Evolutionary conservation across 1,140 invertebrate genomes (phyloP).

Genomic region (Cydia strobilella): DNA sequence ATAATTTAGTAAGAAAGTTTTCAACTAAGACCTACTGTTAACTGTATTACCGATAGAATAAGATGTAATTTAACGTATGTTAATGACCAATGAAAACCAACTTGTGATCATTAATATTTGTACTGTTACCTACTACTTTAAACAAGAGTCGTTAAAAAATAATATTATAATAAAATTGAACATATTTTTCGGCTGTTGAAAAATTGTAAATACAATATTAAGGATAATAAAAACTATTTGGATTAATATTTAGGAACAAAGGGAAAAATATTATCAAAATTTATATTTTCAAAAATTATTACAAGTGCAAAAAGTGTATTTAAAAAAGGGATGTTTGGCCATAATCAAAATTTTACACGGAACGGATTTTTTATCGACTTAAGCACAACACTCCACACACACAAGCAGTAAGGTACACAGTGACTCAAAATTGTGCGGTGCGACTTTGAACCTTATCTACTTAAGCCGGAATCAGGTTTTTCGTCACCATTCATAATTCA

Average conservation of each 20-base stretch:
- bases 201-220: conserved; percentile 80
- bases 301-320: conserved; percentile 78
- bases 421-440: conserved; percentile 68
- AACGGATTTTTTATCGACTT: conserved; percentile 76
- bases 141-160: conserved; percentile 80
- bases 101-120: conserved; percentile 81
- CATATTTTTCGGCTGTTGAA: conserved; percentile 80
- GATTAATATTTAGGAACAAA: conserved; percentile 80
- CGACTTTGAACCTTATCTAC: conserved; percentile 65
- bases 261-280: conserved; percentile 79
- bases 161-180: conserved; percentile 78
- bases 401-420: conserved; percentile 76
- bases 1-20: conserved; percentile 62
- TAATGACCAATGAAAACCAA: conserved; percentile 82
- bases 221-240: conserved; percentile 79
- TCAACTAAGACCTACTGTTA: conserved; percentile 72
- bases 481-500: conserved; percentile 39
- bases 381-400: conserved; percentile 68
- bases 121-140: conserved; percentile 79
- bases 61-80: conserved; percentile 79
- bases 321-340: conserved; percentile 77
- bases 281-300: conserved; percentile 81
- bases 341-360: conserved; percentile 70
- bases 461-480: conserved; percentile 65
- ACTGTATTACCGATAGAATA: conserved; percentile 72